phyloP scores from a whole-genome alignment of 2,888 invertebrate species.

The Epinotia brunnichana region DNA sequence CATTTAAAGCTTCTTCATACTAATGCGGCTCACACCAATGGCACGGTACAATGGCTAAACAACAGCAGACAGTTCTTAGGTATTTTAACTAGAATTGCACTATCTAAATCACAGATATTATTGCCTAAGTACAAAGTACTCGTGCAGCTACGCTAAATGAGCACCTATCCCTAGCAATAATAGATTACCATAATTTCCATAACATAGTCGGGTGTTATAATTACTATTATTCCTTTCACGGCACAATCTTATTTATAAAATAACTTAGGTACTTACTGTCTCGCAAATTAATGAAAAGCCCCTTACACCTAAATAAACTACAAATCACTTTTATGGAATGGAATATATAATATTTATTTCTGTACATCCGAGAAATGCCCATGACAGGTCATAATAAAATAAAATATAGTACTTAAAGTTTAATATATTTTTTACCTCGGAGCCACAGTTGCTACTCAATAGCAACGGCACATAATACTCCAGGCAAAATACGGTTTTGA shows the following conservation, averaged over 20 bases:
- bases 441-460: background rate
- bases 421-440: background rate
- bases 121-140: constrained; percentile 41
- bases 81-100: constrained; percentile 40
- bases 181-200: background rate
- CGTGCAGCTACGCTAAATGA: constrained; percentile 3
- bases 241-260: constrained; percentile 2
- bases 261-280: constrained; percentile 8
- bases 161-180: constrained; percentile 4
- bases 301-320: background rate
- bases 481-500: too few species aligned
- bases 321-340: constrained; percentile 2
- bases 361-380: background rate
- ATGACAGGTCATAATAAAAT: background rate
- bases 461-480: background rate
- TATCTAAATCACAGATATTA: constrained; percentile 54
- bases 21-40: background rate
- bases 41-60: background rate
- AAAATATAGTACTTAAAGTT: background rate
- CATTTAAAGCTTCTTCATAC: background rate
- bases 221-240: background rate
- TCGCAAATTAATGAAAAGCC: constrained; percentile 12
- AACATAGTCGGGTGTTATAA: background rate
- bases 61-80: constrained; percentile 1
- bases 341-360: constrained; percentile 5